Evolutionary conservation across 2,888 invertebrate species (phyloP).

Genomic region (Drosophila atripex): DNA sequence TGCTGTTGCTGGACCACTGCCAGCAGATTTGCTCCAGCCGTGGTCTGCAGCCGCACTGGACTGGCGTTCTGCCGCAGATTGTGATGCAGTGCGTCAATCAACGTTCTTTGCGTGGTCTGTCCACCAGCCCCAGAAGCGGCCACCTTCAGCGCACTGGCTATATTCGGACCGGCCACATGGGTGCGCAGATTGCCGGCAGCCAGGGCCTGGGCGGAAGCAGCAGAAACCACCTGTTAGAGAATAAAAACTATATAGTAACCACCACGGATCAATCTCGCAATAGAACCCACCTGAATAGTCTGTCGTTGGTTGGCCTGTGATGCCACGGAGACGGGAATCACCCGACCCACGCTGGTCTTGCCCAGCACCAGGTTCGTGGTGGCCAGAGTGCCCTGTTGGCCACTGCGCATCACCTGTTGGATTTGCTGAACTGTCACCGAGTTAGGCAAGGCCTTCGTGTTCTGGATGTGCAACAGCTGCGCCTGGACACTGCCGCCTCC

Average conservation of each 20-base stretch:
- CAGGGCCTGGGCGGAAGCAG: slow-evolving; percentile 85
- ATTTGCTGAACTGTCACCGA: slow-evolving; percentile 90
- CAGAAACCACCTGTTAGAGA: slow-evolving; percentile 85
- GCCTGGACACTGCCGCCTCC: slow-evolving; percentile 85
- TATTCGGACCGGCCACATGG: slow-evolving; percentile 83
- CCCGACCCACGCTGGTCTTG: slow-evolving; percentile 86
- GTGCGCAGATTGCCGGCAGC: slow-evolving; percentile 85
- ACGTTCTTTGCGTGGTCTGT: slow-evolving; percentile 85
- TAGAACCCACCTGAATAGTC: slow-evolving; percentile 85
- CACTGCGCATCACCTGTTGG: slow-evolving; percentile 89
- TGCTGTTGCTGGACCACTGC: slow-evolving; percentile 86
- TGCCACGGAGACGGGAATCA: slow-evolving; percentile 88
- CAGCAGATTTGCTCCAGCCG: slow-evolving; percentile 85
- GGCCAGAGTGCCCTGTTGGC: slow-evolving; percentile 83
- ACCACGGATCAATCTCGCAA: not conserved
- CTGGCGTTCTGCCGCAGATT: slow-evolving; percentile 86
- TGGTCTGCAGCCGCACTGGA: slow-evolving; percentile 87
- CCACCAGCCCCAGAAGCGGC: slow-evolving; percentile 81
- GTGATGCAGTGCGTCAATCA: slow-evolving; percentile 85
- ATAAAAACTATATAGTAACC: not conserved
- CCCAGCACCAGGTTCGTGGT: slow-evolving; percentile 85
- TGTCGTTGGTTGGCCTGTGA: slow-evolving; percentile 85
- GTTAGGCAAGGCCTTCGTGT: slow-evolving; percentile 85
- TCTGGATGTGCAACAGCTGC: slow-evolving; percentile 89
- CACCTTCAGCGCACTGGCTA: slow-evolving; percentile 85